Conservation (phyloP, 2,888 invertebrate species). For the Noctua comes region DNA sequence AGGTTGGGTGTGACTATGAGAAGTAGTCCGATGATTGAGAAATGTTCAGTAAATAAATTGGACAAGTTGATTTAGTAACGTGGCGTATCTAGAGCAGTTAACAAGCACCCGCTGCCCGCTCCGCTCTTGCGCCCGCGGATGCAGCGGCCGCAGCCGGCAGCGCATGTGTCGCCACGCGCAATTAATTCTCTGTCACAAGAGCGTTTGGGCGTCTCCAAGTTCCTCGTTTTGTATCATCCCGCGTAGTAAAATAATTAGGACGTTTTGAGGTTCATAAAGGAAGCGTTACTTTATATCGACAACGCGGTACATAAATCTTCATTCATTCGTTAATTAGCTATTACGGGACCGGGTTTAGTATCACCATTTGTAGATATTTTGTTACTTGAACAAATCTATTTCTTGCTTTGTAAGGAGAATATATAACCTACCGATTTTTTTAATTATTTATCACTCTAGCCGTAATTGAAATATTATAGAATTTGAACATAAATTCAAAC, state of each 20-base stretch:
- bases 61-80: constrained; percentile 45
- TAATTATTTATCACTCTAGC: background rate
- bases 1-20: constrained; percentile 54
- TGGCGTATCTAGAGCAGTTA: constrained; percentile 13
- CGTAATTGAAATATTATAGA: background rate
- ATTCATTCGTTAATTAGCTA: constrained; percentile 87
- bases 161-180: constrained; percentile 89
- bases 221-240: constrained; percentile 86
- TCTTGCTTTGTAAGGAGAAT: constrained; percentile 13
- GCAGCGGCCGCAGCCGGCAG: constrained; percentile 62
- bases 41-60: constrained; percentile 47
- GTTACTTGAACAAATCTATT: constrained; percentile 49
- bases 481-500: background rate
- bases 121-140: constrained; percentile 62
- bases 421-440: background rate
- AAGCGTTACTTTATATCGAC: constrained; percentile 90
- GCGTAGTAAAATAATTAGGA: constrained; percentile 90
- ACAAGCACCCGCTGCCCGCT: constrained; percentile 43
- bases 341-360: constrained; percentile 75
- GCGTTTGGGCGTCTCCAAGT: constrained; percentile 89
- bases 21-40: constrained; percentile 43
- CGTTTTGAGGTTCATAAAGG: constrained; percentile 90
- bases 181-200: constrained; percentile 90
- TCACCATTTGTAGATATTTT: constrained; percentile 69
- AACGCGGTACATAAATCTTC: constrained; percentile 89